Evolutionary conservation across 2,113 vertebrate species (phyloP).

Genomic region (Xiphias gladius): DNA sequence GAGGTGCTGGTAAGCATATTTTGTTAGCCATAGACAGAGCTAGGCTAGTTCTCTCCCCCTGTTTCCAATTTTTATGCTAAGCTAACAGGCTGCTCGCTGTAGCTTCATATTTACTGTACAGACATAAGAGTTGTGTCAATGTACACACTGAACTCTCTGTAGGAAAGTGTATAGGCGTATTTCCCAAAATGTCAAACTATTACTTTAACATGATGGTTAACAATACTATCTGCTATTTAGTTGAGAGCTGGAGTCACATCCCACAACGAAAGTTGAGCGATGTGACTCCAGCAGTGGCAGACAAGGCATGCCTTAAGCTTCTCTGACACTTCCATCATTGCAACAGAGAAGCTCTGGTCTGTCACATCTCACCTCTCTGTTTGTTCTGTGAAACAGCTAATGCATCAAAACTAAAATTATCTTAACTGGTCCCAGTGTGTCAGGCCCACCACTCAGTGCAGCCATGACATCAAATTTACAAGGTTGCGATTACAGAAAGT

Average conservation of each 20-base stretch:
- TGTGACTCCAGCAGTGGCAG: background rate
- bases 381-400: conserved; percentile 66
- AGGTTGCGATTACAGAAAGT: conserved; percentile 73
- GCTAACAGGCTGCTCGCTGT: background rate
- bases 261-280: background rate
- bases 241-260: background rate
- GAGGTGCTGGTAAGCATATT: background rate
- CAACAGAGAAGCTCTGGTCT: conserved; percentile 16
- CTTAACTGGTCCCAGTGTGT: conserved; percentile 62
- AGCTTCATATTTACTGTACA: background rate
- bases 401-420: conserved; percentile 68
- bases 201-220: too few species aligned
- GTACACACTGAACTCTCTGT: too few species aligned
- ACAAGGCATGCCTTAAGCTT: background rate
- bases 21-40: background rate
- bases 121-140: too few species aligned
- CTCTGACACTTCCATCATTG: background rate
- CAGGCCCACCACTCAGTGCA: conserved; percentile 58
- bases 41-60: background rate
- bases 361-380: conserved; percentile 48
- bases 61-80: background rate
- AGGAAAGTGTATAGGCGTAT: background rate
- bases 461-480: conserved; percentile 78
- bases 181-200: background rate
- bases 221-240: background rate